A percentile compares a stretch with the other conserved stretches of the same genome.
phyloP scores from a whole-genome alignment of 1,140 invertebrate genomes.

The Melanaphis sacchari region DNA sequence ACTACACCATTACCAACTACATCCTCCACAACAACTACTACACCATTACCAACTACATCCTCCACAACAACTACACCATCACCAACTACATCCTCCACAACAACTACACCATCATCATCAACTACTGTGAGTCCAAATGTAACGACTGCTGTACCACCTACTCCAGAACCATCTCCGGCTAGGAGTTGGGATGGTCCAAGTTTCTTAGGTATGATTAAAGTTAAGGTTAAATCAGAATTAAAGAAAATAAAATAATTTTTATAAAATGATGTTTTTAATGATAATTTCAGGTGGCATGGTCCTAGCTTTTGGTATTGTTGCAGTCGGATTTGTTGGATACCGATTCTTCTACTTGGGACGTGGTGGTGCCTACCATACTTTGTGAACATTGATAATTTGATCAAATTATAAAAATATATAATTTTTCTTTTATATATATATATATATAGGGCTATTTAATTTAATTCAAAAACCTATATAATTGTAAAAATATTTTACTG shows the following conservation, averaged over 20 bases:
- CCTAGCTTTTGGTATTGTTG: slow-evolving; percentile 39
- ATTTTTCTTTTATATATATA: slow-evolving; percentile 45
- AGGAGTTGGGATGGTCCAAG: slow-evolving; percentile 48
- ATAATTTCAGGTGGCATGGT: slow-evolving; percentile 46
- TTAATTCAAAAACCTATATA: slow-evolving; percentile 35
- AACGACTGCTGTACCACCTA: background rate
- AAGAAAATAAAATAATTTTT: background rate
- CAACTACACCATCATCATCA: background rate
- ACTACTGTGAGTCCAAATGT: background rate
- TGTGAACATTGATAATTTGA: slow-evolving; percentile 49
- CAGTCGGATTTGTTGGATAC: slow-evolving; percentile 44
- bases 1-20: background rate
- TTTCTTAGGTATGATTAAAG: slow-evolving; percentile 37
- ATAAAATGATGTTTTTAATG: background rate
- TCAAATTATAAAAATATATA: slow-evolving; percentile 43
- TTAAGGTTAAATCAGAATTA: background rate
- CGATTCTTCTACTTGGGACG: slow-evolving; percentile 46
- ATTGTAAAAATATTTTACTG: slow-evolving; percentile 50
- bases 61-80: background rate
- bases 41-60: background rate
- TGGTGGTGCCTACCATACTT: slow-evolving; percentile 51
- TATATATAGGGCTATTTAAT: slow-evolving; percentile 24
- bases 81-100: background rate
- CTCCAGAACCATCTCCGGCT: background rate
- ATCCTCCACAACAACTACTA: no score